A percentile compares a stretch with the other conserved stretches of the same genome.
Conservation (phyloP, 2,888 invertebrate species). For the Hedya salicella region DNA sequence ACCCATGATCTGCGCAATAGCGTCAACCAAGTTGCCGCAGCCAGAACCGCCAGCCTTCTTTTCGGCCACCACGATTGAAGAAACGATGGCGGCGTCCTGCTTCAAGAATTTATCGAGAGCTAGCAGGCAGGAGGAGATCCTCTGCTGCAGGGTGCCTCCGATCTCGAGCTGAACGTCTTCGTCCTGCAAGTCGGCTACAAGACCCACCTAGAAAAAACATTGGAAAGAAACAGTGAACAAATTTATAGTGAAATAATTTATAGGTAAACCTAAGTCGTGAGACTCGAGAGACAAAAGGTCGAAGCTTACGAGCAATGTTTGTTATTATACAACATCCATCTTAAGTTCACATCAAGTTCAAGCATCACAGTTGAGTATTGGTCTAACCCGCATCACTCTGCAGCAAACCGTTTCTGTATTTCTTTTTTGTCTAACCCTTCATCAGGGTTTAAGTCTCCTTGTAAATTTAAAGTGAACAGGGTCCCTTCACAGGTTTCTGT, state of each 20-base stretch:
- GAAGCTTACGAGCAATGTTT: too few relatives aligned
- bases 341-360: too few relatives aligned
- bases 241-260: neutral
- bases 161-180: slow-evolving; percentile 88
- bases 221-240: neutral
- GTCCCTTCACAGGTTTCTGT: too few relatives aligned
- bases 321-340: too few relatives aligned
- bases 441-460: too few relatives aligned
- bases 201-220: slow-evolving; percentile 83
- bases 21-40: slow-evolving; percentile 88
- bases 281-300: too few relatives aligned
- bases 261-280: too few relatives aligned
- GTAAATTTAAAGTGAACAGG: too few relatives aligned
- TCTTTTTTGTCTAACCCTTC: too few relatives aligned
- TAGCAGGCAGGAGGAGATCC: slow-evolving; percentile 92
- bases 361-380: too few relatives aligned
- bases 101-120: slow-evolving; percentile 90
- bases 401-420: too few relatives aligned
- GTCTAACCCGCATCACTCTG: too few relatives aligned
- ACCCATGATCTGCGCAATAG: slow-evolving; percentile 89
- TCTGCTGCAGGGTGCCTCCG: slow-evolving; percentile 93
- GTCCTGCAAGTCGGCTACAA: slow-evolving; percentile 91
- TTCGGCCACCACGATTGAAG: slow-evolving; percentile 95
- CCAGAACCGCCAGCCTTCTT: slow-evolving; percentile 87
- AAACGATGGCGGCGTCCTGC: slow-evolving; percentile 88